Base-by-base conservation (phyloP, 2,888 invertebrate genomes). In the Penaeus monodon region DNA sequence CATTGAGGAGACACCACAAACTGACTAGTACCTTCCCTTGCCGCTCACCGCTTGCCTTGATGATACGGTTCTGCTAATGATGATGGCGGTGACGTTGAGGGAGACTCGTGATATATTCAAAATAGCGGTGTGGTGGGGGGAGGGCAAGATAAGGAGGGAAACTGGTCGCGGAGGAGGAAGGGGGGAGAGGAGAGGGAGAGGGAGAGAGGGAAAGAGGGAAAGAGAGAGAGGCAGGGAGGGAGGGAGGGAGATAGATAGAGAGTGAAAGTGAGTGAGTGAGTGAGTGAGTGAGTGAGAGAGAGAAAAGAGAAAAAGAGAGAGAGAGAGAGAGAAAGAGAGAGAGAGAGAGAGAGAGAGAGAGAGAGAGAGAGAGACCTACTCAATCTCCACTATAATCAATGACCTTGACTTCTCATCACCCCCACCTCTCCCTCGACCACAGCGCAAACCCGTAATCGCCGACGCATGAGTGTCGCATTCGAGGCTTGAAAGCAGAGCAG, bases 261-360 rank as follows among this genome's bases (percentile, higher is more conserved):
- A 24, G 29, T 10, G 29, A 20, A 17, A 22, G 68, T 1, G 29
- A 24, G 29, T 0, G 68, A 20, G 29, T 2, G 68, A 2, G 29
- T 2, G 1, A 3, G 20, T 1, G n/a, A 0, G 29, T 10, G 3
- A 17, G 22, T 2, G 20, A 0, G 2, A 20, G n/a, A 24, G 17
- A 29, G 29, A 1, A 74, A 20, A 33, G 20, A 74, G 70, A 70
- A 2, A n/a, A 8, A 70, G 7, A n/a, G 70, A 70, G 20, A 74
- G 33, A 73, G 4, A 74, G 33, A 20, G 20, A 74, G 70, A 70
- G 29, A 27, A 12, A 29, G 27, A 27, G 70, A 70, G 33, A 74
- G 33, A 73, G 20, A 74, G 33, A 33, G 33, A 74, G 44, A 44
- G 44, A 44, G 7, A 44, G 68, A 68, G 68, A 68, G 68, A 68